Conservation (phyloP, 2,888 invertebrate species). For the Eremobia ochroleuca region DNA sequence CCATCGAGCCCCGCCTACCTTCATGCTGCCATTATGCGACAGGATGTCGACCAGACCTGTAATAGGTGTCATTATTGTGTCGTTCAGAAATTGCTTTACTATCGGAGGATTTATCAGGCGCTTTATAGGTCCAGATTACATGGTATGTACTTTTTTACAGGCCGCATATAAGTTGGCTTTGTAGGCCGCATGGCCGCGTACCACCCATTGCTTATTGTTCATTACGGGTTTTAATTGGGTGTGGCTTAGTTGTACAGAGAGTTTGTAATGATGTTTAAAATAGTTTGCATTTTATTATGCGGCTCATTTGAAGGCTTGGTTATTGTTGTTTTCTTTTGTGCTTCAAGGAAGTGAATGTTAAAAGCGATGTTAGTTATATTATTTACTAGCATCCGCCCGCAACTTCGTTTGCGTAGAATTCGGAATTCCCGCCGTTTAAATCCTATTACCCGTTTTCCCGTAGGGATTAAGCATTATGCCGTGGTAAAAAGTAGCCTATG, state of each 20-base stretch:
- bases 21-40: constrained; percentile 84
- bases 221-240: constrained; percentile 77
- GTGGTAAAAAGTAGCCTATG: too few relatives aligned
- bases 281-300: constrained; percentile 43
- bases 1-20: constrained; percentile 72
- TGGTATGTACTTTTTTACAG: constrained; percentile 76
- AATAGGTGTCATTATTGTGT: constrained; percentile 90
- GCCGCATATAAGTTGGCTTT: constrained; percentile 72
- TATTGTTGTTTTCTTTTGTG: neutral
- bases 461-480: too few relatives aligned
- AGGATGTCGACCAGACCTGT: constrained; percentile 83
- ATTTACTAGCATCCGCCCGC: too few relatives aligned
- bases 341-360: constrained; percentile 8
- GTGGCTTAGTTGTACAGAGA: constrained; percentile 55
- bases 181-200: constrained; percentile 71
- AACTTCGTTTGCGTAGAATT: too few relatives aligned
- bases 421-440: too few relatives aligned
- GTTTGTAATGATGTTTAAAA: constrained; percentile 55
- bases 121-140: constrained; percentile 90
- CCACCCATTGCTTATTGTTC: constrained; percentile 74
- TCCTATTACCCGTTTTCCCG: too few relatives aligned
- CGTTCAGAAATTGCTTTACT: constrained; percentile 90
- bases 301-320: constrained; percentile 26
- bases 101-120: constrained; percentile 89
- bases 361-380: neutral